phyloP scores from a whole-genome alignment of 2,888 invertebrate species.

The Hoplodrina ambigua region DNA sequence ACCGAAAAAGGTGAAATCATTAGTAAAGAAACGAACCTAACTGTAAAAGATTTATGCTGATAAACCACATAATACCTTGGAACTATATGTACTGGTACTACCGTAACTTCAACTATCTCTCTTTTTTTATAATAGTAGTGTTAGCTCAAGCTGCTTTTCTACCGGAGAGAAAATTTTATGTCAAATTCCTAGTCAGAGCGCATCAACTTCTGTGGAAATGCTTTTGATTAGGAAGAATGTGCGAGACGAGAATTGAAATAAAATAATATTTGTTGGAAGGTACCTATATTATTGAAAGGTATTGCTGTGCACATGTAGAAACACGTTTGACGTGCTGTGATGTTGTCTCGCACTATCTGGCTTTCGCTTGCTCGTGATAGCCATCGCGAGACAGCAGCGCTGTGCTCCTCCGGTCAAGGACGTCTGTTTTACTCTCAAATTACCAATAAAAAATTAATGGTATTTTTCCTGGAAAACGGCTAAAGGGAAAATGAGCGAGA shows the following conservation, averaged over 20 bases:
- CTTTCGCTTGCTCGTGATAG: background rate
- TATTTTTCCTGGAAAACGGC: too few species aligned
- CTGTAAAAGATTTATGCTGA: too few species aligned
- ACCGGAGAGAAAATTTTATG: background rate
- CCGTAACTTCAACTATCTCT: too few species aligned
- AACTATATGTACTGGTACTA: too few species aligned
- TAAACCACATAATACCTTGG: too few species aligned
- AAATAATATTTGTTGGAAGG: too few species aligned
- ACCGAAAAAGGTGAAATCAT: too few species aligned
- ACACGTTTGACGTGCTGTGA: background rate
- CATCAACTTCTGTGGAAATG: background rate
- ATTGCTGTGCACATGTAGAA: too few species aligned
- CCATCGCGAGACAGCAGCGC: background rate
- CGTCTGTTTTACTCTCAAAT: background rate
- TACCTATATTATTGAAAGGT: too few species aligned
- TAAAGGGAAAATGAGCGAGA: too few species aligned
- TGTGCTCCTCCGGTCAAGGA: background rate
- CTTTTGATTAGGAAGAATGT: background rate
- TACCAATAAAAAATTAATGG: background rate
- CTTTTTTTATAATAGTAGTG: background rate
- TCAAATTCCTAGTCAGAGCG: too few species aligned
- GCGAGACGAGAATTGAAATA: background rate
- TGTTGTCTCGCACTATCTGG: background rate
- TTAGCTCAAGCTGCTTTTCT: background rate
- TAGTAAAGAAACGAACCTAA: too few species aligned